A percentile compares a stretch with the other conserved stretches of the same genome.
phyloP scores from a whole-genome alignment of 1,140 invertebrate species.

The Drosophila repletoides region DNA sequence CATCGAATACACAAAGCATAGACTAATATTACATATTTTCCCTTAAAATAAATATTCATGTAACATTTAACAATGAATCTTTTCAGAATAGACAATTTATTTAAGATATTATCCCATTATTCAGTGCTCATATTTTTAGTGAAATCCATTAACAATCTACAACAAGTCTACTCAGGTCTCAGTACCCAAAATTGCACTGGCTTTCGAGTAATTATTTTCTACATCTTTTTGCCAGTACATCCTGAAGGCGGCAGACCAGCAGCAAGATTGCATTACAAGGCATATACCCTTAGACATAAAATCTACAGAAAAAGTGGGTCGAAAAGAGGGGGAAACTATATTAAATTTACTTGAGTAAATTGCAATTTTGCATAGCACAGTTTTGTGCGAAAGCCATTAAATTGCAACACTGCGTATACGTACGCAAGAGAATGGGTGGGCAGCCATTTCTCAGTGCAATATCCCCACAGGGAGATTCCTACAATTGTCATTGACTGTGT shows the following conservation, averaged over 20 bases:
- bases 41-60: no score
- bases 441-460: conserved; percentile 10
- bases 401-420: conserved; percentile 63
- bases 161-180: background rate
- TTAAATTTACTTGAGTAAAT: conserved; percentile 76
- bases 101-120: no score
- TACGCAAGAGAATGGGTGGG: conserved; percentile 44
- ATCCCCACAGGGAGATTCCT: background rate
- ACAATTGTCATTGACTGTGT: background rate
- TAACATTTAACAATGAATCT: no score
- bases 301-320: background rate
- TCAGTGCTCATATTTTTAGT: background rate
- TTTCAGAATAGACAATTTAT: no score
- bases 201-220: conserved; percentile 74
- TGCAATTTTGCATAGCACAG: conserved; percentile 64
- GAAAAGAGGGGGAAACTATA: conserved; percentile 41
- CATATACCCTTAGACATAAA: background rate
- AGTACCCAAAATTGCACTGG: conserved; percentile 24
- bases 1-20: no score
- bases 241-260: conserved; percentile 48
- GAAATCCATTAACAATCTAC: conserved; percentile 27
- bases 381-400: conserved; percentile 34
- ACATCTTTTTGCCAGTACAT: conserved; percentile 61
- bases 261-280: conserved; percentile 67
- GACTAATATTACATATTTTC: no score